Evolutionary conservation across 2,797 vertebrate species (phyloP).

Genomic region (Sebastes goodei): DNA sequence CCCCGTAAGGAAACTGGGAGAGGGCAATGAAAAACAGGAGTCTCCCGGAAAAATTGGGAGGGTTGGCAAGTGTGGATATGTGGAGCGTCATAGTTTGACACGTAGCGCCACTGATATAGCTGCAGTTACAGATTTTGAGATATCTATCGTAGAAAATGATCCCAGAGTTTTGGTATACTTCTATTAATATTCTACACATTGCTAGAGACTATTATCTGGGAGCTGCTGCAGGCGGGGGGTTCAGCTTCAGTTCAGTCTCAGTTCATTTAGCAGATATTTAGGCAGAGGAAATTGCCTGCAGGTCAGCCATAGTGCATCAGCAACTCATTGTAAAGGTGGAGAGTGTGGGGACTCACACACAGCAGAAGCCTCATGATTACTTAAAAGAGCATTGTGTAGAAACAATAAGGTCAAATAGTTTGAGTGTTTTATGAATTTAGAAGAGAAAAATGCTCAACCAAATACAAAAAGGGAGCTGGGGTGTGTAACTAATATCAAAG

Average conservation of each 20-base stretch:
- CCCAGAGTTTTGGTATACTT: not conserved
- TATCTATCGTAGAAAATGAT: not conserved
- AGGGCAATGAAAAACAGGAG: too few species aligned
- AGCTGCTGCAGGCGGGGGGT: slow-evolving; percentile 31
- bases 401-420: slow-evolving; percentile 12
- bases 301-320: slow-evolving; percentile 45
- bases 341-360: not conserved
- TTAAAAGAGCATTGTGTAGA: not conserved
- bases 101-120: not conserved
- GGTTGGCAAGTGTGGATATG: too few species aligned
- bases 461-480: not conserved
- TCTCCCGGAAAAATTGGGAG: too few species aligned
- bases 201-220: slow-evolving; percentile 13
- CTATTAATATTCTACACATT: slow-evolving; percentile 28
- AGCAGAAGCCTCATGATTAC: not conserved
- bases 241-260: slow-evolving; percentile 48
- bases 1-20: too few species aligned
- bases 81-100: not conserved
- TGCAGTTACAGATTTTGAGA: not conserved
- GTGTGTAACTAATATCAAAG: not conserved
- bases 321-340: slow-evolving; percentile 34
- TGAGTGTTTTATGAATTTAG: not conserved
- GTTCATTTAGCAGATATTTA: slow-evolving; percentile 59
- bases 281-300: slow-evolving; percentile 36
- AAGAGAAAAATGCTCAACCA: not conserved